These are phyloP conservation scores for Notechis scutatus DNA, from an alignment of 2,113 vertebrate species.

Conservation along the genomic window DNA sequence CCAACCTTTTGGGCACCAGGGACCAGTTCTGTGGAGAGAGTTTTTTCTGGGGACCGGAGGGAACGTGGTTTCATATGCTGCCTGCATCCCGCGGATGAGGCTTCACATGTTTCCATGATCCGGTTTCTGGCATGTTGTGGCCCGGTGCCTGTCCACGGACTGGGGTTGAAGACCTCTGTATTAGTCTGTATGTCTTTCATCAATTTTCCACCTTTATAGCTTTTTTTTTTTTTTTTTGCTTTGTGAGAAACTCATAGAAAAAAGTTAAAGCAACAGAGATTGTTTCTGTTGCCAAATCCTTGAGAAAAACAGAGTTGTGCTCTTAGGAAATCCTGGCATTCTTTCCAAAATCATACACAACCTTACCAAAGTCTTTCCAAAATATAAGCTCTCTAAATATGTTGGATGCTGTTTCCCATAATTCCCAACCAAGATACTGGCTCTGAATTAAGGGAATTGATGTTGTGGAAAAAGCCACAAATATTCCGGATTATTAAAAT, in stretches of 20 bases:
- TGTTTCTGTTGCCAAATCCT: background rate
- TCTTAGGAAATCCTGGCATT: background rate
- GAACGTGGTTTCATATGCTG: too few relatives aligned
- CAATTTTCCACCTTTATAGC: background rate
- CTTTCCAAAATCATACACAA: background rate
- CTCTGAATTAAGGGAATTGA: background rate
- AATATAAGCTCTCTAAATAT: background rate
- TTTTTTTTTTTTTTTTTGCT: background rate
- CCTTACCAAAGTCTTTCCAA: background rate
- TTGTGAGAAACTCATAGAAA: background rate
- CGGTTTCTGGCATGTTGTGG: too few relatives aligned
- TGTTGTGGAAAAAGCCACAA: background rate
- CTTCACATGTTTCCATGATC: too few relatives aligned
- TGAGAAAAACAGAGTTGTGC: background rate
- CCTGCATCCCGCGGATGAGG: too few relatives aligned
- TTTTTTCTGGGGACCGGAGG: too few relatives aligned
- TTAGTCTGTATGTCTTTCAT: background rate
- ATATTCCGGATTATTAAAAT: background rate
- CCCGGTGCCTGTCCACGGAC: too few relatives aligned
- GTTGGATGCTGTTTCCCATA: background rate
- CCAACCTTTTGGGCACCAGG: too few relatives aligned
- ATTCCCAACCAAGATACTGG: background rate
- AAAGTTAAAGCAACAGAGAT: background rate
- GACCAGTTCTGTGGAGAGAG: too few relatives aligned
- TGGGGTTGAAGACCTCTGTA: too few relatives aligned